Base-by-base conservation (phyloP, 2,888 invertebrate species). In the Caenorhabditis parvicauda region DNA sequence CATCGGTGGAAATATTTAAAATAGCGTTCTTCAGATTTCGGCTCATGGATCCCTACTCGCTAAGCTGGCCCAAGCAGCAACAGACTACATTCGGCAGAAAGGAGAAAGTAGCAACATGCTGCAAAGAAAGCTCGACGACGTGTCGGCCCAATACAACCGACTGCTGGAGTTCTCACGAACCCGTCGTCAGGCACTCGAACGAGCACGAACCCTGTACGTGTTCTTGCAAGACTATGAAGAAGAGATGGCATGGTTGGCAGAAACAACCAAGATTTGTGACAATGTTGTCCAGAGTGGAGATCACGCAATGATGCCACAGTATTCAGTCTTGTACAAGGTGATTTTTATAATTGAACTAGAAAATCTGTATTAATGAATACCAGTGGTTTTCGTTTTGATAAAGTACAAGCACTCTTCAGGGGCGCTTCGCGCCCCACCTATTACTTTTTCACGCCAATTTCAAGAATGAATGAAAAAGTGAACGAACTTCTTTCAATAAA, bases 201-300 rank as follows among this genome's bases (percentile, higher is more conserved):
- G 94, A 77, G 92, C 93, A 0, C 86, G 92, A 58, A 90, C 91
- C 80, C 90, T 92, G 77, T 94, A 90, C 84, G 92, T 94, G 83
- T 94, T 96, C 84, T 84, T 70, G 9, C 92, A 94, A 83, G 95
- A 96, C 81, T 90, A 92, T 75, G 95, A 96, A 76, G 96, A 96
- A 77, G 96, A 96, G 83, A 94, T 95, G 84, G 89, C 91, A 0
- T 96, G 96, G 95, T 86, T 96, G 52, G 88, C 90, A 1, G 96
- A 98, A 81, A 93, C 92, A 81, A 91, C 93, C 82, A 63, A 71
- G 28, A 89, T 94, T 61, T 93, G 94, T 82, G 89, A 90, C 80
- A 89, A 92, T 0, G 90, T 90, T n/a, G 89, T 93, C 25, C 88
- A 90, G 0, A 92, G 93, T 1, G 94, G 93, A 82, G 95, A 98